A percentile compares a stretch with the other conserved stretches of the same genome.
Conservation (phyloP, 2,888 invertebrate genomes). For the Rotaria macrura region DNA sequence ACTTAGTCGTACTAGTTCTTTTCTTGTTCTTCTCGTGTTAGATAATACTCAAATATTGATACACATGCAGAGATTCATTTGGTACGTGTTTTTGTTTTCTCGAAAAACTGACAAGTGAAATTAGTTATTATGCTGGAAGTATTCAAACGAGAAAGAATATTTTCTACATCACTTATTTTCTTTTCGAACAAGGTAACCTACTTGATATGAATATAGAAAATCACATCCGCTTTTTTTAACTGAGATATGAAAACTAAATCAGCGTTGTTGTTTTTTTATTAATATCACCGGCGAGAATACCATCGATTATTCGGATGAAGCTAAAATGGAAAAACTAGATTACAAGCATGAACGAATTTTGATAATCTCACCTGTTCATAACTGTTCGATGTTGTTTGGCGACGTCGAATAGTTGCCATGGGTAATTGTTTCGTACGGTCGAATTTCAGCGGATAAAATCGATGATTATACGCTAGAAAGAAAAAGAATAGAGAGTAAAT, state of each 20-base stretch:
- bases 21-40: too few species aligned
- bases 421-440: neutral
- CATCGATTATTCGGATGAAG: neutral
- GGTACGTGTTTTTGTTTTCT: too few species aligned
- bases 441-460: neutral
- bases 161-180: neutral
- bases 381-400: neutral
- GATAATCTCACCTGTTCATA: neutral
- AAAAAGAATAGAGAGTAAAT: too few species aligned
- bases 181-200: neutral
- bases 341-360: too few species aligned
- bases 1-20: too few species aligned
- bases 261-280: neutral
- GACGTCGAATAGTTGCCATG: conserved; percentile 13
- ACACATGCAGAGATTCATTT: too few species aligned
- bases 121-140: too few species aligned
- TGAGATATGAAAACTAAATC: neutral
- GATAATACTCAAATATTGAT: too few species aligned
- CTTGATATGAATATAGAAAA: neutral
- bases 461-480: neutral
- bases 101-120: too few species aligned
- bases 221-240: neutral
- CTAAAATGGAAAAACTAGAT: neutral
- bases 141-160: neutral
- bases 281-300: conserved; percentile 7